Evolutionary conservation across 1,140 invertebrate genomes (phyloP), one percentile per base, ranked within the genome.

Genomic region (Adelges cooleyi): DNA sequence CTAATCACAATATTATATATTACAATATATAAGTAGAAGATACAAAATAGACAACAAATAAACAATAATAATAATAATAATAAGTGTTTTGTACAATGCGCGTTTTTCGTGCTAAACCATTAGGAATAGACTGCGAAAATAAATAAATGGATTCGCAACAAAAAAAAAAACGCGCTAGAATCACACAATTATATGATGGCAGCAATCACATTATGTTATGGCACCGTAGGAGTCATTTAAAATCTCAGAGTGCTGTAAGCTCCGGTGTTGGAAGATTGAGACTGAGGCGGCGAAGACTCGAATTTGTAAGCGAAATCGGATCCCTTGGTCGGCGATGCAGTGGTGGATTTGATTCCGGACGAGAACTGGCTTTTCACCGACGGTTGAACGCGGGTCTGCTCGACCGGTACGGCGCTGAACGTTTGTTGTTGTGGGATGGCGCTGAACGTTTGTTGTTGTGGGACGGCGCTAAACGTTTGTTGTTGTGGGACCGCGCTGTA

Each of bases 361-460:
- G 56, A 62, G 6, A 20, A 62, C n/a, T 48, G 23, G 56, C 56
- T 62, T 42, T 62, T 62, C n/a, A 25, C 22, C 13, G 56, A 62
- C 5, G 42, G 56, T 48, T 62, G 56, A 25, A 46, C 17, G 11
- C 42, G 56, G 1, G 56, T 25, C 5, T 62, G 56, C 46, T 62
- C 42, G 1, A 25, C 29, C 18, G 17, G 42, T 3, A 11, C 5
- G 18, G 11, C 3, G 40, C n/a, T 44, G 15, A 6, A 20, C n/a
- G 9, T 10, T 10, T 20, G 9, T 23, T 17, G 5, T 40, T 17
- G 17, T 17, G 17, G 1, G n/a, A 11, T 2, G 18, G 11, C 3
- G 40, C n/a, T 44, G 15, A 6, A 20, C n/a, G 9, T 10, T 10
- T 20, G 9, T 18, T 2, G 17, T 13, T 22, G 27, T 62, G 29